Percentiles rank a stretch among this genome's conserved stretches.
Evolutionary conservation across 2,113 vertebrate genomes (phyloP).

Genomic region (Jaculus jaculus): DNA sequence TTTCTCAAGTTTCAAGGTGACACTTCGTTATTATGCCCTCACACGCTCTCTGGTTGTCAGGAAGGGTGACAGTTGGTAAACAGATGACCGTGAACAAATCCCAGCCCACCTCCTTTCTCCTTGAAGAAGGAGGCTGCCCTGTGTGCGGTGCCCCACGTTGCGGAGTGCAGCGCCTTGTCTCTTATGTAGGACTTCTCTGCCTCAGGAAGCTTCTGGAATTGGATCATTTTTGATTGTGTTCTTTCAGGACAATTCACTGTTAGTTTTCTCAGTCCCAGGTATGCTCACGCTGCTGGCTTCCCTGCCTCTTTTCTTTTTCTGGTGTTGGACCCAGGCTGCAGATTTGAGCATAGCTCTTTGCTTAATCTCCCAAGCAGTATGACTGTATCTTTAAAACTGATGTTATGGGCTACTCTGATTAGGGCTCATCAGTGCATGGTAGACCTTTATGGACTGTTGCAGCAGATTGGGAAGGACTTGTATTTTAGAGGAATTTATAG

Average conservation of each 20-base stretch:
- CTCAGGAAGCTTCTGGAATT: neutral
- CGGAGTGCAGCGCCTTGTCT: neutral
- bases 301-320: neutral
- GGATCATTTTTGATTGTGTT: neutral
- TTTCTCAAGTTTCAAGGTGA: neutral
- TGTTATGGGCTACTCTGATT: neutral
- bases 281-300: neutral
- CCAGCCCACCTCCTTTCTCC: neutral
- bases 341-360: neutral
- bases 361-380: neutral
- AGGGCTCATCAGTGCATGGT: neutral
- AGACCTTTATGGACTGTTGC: neutral
- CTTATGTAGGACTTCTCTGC: neutral
- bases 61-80: neutral
- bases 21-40: neutral
- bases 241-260: neutral
- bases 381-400: neutral
- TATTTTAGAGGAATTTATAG: neutral
- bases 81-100: neutral
- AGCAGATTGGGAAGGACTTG: neutral
- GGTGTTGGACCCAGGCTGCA: neutral
- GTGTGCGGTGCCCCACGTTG: neutral
- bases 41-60: neutral
- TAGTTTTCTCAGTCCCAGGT: neutral
- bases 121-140: neutral